These are phyloP conservation scores for Caenorhabditis sp. DNA, from an alignment of 2,888 invertebrate species.

Conservation along the genomic window DNA sequence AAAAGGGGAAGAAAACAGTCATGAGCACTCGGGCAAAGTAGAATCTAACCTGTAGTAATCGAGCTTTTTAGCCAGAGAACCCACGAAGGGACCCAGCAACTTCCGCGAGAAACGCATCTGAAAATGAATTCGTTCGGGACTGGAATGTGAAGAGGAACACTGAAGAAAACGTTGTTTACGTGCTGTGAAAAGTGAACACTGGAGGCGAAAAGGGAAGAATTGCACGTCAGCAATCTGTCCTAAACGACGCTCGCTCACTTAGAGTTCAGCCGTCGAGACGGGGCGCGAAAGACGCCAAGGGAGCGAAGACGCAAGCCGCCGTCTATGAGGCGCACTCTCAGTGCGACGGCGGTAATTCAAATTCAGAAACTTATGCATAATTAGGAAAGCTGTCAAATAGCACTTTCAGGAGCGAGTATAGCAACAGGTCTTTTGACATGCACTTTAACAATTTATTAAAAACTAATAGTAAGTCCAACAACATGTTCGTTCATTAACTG, in stretches of 20 bases:
- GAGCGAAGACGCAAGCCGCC: conserved; percentile 4
- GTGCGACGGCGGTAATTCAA: conserved; percentile 24
- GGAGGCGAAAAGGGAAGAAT: conserved; percentile 21
- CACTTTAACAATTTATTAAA: too few relatives aligned
- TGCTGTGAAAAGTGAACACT: conserved; percentile 1
- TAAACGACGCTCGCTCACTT: conserved; percentile 2
- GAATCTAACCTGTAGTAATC: conserved; percentile 72
- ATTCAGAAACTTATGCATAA: not conserved
- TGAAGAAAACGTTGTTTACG: conserved; percentile 25
- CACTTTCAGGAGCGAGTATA: not conserved
- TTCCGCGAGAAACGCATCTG: conserved; percentile 72
- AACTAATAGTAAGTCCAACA: too few relatives aligned
- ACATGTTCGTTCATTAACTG: not conserved
- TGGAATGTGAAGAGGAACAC: not conserved
- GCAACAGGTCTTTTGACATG: too few relatives aligned
- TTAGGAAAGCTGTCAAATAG: not conserved
- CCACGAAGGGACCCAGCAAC: conserved; percentile 73
- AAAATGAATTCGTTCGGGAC: conserved; percentile 1
- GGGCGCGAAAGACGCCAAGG: conserved; percentile 22
- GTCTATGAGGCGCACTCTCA: conserved; percentile 1
- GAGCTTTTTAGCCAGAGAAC: conserved; percentile 73
- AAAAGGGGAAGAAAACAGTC: not conserved
- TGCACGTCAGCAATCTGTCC: conserved; percentile 38
- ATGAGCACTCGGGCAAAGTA: not conserved
- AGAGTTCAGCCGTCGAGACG: conserved; percentile 19